These are phyloP conservation scores for Himalopsyche tibetana DNA, from an alignment of 2,888 invertebrate genomes.

Conservation along the genomic window DNA sequence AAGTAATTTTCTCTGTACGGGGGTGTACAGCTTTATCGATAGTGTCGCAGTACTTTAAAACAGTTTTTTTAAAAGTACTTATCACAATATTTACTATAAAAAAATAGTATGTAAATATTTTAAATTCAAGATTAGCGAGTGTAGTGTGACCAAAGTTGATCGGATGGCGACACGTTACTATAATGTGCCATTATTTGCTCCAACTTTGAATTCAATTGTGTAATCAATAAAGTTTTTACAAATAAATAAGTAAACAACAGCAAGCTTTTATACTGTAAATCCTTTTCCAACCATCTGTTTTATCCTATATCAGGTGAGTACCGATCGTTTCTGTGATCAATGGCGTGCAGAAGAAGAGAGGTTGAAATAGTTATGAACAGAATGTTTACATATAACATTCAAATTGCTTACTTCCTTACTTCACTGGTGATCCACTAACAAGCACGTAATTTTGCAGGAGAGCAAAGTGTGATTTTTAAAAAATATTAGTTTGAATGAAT, in stretches of 20 bases:
- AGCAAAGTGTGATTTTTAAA: too few relatives aligned
- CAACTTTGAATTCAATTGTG: conserved; percentile 15
- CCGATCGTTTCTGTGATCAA: too few relatives aligned
- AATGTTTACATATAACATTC: too few relatives aligned
- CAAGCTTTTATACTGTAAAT: not conserved
- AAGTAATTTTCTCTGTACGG: conserved; percentile 20
- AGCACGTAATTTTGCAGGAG: too few relatives aligned
- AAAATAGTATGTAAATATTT: conserved; percentile 19
- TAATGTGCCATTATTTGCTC: conserved; percentile 12
- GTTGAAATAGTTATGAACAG: too few relatives aligned
- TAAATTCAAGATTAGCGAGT: not conserved
- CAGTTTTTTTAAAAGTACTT: conserved; percentile 39
- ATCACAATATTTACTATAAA: conserved; percentile 27
- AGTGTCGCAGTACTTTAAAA: not conserved
- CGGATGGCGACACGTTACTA: not conserved
- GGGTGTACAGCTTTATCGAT: conserved; percentile 19
- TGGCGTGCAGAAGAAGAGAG: too few relatives aligned
- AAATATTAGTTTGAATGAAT: too few relatives aligned
- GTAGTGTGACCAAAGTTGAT: conserved; percentile 27
- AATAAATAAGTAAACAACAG: not conserved
- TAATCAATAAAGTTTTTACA: conserved; percentile 26
- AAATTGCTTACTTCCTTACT: too few relatives aligned
- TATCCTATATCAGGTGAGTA: too few relatives aligned
- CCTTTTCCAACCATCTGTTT: too few relatives aligned
- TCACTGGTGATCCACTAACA: too few relatives aligned